A percentile compares a stretch with the other conserved stretches of the same genome.
phyloP scores from a whole-genome alignment of 2,113 vertebrate species.

The Psettodes erumei region DNA sequence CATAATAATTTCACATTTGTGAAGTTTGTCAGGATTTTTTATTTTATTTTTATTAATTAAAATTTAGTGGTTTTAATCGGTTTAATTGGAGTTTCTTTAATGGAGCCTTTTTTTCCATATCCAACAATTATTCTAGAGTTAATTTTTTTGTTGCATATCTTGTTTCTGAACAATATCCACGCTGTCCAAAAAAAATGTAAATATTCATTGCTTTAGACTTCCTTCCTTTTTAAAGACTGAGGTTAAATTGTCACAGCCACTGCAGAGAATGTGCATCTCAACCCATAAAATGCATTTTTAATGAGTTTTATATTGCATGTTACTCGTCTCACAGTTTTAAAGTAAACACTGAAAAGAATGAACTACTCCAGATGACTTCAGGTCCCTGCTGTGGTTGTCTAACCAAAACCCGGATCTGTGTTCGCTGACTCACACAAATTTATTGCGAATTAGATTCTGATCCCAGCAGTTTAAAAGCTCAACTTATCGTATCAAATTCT shows the following conservation, averaged over 20 bases:
- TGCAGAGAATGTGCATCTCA: constrained; percentile 22
- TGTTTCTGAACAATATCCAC: not conserved
- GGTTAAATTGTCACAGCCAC: constrained; percentile 56
- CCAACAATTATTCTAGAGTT: not conserved
- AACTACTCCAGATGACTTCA: constrained; percentile 49
- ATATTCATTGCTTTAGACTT: constrained; percentile 16
- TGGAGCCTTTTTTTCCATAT: constrained; percentile 8
- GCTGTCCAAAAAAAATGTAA: constrained; percentile 7
- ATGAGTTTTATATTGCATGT: constrained; percentile 68
- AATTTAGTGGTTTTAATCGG: not conserved
- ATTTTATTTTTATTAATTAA: not conserved
- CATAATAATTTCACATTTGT: too few relatives aligned
- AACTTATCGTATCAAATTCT: constrained; percentile 31
- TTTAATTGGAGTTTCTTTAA: not conserved
- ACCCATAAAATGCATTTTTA: constrained; percentile 68
- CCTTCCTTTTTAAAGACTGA: constrained; percentile 47
- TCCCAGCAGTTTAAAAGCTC: constrained; percentile 32
- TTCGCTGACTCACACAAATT: constrained; percentile 21
- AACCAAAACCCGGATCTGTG: constrained; percentile 22
- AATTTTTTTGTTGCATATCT: not conserved
- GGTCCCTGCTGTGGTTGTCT: constrained; percentile 38
- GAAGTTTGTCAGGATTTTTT: too few relatives aligned
- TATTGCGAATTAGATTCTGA: constrained; percentile 21
- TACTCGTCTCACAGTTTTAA: constrained; percentile 39
- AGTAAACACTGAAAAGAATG: constrained; percentile 40